A percentile compares a stretch with the other conserved stretches of the same genome.
These are phyloP conservation scores for Mareca penelope DNA, from an alignment of 2,797 vertebrate genomes.

Conservation along the genomic window DNA sequence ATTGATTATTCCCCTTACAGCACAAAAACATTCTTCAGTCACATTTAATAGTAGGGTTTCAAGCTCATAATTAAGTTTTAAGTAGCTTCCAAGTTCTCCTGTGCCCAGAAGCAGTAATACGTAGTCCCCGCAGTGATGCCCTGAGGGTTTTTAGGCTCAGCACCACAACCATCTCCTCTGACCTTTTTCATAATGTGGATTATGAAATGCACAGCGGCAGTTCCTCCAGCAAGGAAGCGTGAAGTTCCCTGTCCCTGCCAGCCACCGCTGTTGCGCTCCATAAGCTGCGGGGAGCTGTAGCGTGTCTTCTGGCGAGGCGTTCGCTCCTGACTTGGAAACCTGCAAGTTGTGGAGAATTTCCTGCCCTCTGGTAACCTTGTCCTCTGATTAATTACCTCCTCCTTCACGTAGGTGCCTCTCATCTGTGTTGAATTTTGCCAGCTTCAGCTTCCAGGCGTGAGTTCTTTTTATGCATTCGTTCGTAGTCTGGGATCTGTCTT, in stretches of 20 bases:
- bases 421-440: background rate
- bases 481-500: background rate
- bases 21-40: background rate
- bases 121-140: background rate
- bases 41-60: background rate
- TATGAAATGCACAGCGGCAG: background rate
- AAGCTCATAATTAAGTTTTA: background rate
- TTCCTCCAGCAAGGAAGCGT: background rate
- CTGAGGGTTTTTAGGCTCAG: background rate
- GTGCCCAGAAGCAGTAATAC: rapidly evolving
- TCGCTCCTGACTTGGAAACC: rapidly evolving
- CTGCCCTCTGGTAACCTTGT: background rate
- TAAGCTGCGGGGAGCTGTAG: background rate
- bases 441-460: background rate
- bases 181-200: rapidly evolving
- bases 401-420: background rate
- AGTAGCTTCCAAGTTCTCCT: background rate
- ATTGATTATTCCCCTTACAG: background rate
- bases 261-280: background rate
- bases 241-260: background rate
- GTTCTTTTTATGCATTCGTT: conserved; percentile 19
- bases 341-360: background rate
- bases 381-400: background rate
- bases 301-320: background rate
- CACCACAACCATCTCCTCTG: background rate